Base-by-base conservation (phyloP, 1,140 invertebrate species). In the Drosophila tsacasi region DNA sequence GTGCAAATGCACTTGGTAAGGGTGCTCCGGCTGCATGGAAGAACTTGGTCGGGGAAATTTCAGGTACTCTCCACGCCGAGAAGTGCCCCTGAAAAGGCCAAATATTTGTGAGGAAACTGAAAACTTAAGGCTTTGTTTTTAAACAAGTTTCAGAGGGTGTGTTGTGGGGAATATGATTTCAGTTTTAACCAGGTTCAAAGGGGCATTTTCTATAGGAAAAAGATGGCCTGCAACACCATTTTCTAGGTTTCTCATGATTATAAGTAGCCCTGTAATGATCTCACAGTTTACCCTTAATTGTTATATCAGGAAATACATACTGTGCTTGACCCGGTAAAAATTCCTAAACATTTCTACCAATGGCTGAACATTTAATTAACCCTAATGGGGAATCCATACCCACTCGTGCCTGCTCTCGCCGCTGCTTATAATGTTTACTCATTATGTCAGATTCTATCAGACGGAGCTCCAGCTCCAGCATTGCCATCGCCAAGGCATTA, bases 391-490 rank as follows among this genome's bases (percentile, higher is more conserved):
- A 39, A 57, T 57, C 54, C 35, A 57, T 21, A 32, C 2, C 13
- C 21, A 35, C 27, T 17, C 17, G 19, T n/a, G 17, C 57, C 7
- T 44, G 27, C 30, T n/a, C 5, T n/a, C 8, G 12, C 17, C 23
- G 23, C 21, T 27, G 27, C 40, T 27, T 21, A 35, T 65, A 52
- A 71, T 71, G 49, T 47, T 39, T 30, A 27, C 63, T 71, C 67
- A 71, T 71, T 71, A 71, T 55, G 67, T 68, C 67, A 68, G 63
- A 68, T 68, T 44, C 30, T 30, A 67, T 69, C 63, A 37, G 21
- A 37, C n/a, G 35, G 37, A 42, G 35, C 7, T 30, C 32, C 9
- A 9, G n/a, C 19, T n/a, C n/a, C n/a, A n/a, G n/a, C 42, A 12
- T 19, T 9, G 8, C 8, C 40, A 42, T 8, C 13, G 17, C 3